phyloP scores from a whole-genome alignment of 2,797 vertebrate genomes.

The Propithecus perrieri region DNA sequence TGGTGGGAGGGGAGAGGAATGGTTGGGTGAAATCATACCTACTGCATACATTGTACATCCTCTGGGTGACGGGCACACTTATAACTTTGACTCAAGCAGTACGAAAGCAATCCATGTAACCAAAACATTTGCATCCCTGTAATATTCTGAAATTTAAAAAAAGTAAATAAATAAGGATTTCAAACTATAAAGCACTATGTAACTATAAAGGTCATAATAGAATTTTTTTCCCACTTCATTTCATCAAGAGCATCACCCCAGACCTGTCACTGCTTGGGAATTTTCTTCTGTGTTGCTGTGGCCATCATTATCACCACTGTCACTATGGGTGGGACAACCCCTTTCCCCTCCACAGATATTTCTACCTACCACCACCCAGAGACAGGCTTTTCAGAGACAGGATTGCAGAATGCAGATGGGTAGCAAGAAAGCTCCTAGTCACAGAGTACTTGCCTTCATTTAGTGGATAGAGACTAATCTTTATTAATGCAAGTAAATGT shows the following conservation, averaged over 20 bases:
- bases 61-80: too few relatives aligned
- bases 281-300: neutral
- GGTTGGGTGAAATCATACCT: too few relatives aligned
- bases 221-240: neutral
- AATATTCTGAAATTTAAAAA: too few relatives aligned
- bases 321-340: neutral
- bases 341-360: neutral
- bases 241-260: neutral
- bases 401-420: neutral
- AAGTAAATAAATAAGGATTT: neutral
- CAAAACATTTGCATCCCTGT: too few relatives aligned
- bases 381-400: neutral
- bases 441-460: neutral
- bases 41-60: too few relatives aligned
- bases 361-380: neutral
- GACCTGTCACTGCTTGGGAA: neutral
- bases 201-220: neutral
- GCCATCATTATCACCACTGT: neutral
- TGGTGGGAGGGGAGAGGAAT: too few relatives aligned
- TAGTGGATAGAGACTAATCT: neutral
- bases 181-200: neutral
- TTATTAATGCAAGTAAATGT: neutral
- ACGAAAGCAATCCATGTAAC: too few relatives aligned
- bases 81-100: too few relatives aligned
- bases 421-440: neutral